Evolutionary conservation across 2,113 vertebrate genomes (phyloP).

Genomic region (Ophthalmolycus amberensis): DNA sequence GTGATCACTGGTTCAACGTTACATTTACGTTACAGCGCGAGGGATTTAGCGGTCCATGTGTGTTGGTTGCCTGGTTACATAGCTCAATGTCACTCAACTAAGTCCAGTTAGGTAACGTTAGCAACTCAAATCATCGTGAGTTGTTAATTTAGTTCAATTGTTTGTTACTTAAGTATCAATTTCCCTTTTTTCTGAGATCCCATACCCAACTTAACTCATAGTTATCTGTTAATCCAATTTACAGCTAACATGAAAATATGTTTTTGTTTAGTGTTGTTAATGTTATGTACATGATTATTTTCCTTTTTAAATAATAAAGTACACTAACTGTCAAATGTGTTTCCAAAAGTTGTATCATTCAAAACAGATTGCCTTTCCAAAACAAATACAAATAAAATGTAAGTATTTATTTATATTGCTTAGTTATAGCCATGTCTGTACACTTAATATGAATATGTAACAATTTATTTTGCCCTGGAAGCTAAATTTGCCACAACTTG

Average conservation of each 20-base stretch:
- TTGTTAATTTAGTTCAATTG: not conserved
- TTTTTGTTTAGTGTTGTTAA: conserved; percentile 51
- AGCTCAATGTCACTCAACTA: conserved; percentile 46
- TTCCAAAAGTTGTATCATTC: conserved; percentile 82
- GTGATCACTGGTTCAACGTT: conserved; percentile 13
- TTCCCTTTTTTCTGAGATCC: not conserved
- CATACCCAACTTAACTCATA: not conserved
- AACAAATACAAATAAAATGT: not conserved
- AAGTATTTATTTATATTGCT: not conserved
- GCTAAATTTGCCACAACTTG: not conserved
- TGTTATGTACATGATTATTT: conserved; percentile 65
- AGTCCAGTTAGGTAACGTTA: not conserved
- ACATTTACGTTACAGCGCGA: not conserved
- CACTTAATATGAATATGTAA: not conserved
- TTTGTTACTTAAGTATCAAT: not conserved
- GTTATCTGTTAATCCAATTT: conserved; percentile 14
- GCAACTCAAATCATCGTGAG: not conserved
- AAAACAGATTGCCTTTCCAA: conserved; percentile 22
- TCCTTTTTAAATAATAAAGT: conserved; percentile 79
- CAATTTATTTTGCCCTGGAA: no score
- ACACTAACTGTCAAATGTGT: conserved; percentile 78
- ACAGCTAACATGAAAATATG: conserved; percentile 3
- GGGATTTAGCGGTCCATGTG: conserved; percentile 8
- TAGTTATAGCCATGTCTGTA: not conserved
- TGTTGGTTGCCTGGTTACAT: conserved; percentile 71